Percentiles rank a stretch among this genome's conserved stretches.
These are phyloP conservation scores for Drosophila gunungcola DNA, from an alignment of 1,140 invertebrate genomes.

Conservation along the genomic window DNA sequence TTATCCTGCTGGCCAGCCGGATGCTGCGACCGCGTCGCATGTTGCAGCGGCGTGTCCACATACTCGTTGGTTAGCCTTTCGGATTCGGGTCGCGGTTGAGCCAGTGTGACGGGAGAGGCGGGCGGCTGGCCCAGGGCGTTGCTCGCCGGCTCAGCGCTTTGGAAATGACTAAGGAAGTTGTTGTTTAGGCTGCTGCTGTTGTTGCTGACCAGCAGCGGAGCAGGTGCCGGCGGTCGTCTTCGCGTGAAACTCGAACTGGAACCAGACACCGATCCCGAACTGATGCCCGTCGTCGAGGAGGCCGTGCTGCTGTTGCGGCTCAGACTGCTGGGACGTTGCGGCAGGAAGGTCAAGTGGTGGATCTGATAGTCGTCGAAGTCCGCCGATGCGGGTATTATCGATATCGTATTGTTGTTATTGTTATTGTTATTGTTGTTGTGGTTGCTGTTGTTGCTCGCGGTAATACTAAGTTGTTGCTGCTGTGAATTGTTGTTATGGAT, in stretches of 20 bases:
- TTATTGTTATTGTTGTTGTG: constrained; percentile 20
- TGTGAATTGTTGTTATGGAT: constrained; percentile 45
- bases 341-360: constrained; percentile 80
- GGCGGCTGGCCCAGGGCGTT: constrained; percentile 65
- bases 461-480: constrained; percentile 61
- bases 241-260: constrained; percentile 69
- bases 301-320: constrained; percentile 80
- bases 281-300: constrained; percentile 69
- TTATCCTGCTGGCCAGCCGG: constrained; percentile 76
- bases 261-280: constrained; percentile 32
- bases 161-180: constrained; percentile 84
- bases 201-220: constrained; percentile 67
- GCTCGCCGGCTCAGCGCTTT: constrained; percentile 70
- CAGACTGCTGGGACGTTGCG: constrained; percentile 74
- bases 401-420: constrained; percentile 68
- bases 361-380: constrained; percentile 80
- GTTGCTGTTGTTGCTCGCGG: constrained; percentile 16
- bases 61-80: constrained; percentile 93
- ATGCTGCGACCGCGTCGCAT: constrained; percentile 74
- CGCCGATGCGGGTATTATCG: constrained; percentile 68
- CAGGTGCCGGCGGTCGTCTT: constrained; percentile 63
- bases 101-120: constrained; percentile 86
- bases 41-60: constrained; percentile 90
- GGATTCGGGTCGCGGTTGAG: constrained; percentile 90
- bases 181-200: constrained; percentile 74